Evolutionary conservation across 2,113 vertebrate species (phyloP).

Genomic region (Hiodon tergisus): DNA sequence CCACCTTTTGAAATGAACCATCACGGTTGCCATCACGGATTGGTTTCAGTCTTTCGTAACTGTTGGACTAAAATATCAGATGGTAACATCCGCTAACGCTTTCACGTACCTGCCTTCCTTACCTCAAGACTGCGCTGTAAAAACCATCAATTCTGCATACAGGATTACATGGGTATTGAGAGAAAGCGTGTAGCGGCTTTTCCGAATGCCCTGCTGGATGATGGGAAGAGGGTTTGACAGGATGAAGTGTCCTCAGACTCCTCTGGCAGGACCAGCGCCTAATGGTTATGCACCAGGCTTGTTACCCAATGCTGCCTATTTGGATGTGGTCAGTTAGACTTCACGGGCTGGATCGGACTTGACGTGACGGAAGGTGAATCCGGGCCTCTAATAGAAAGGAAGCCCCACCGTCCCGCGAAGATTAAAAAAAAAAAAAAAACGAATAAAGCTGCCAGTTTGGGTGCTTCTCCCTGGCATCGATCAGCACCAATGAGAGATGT

Average conservation of each 20-base stretch:
- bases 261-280: neutral
- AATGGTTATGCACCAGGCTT: neutral
- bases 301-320: neutral
- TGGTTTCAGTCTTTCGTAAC: neutral
- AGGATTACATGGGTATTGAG: no score
- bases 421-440: constrained; percentile 27
- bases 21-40: neutral
- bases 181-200: no score
- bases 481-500: constrained; percentile 50
- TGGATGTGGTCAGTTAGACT: neutral
- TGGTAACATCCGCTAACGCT: no score
- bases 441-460: constrained; percentile 45
- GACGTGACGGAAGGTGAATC: constrained; percentile 27
- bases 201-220: neutral
- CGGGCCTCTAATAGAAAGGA: constrained; percentile 39
- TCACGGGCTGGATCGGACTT: neutral
- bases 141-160: no score
- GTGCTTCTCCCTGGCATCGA: constrained; percentile 51
- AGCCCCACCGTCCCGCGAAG: constrained; percentile 38
- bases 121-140: no score
- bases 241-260: neutral
- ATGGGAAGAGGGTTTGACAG: neutral
- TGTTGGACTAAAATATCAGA: no score
- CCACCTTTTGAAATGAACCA: neutral
- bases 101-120: no score